Conservation (phyloP, 2,797 vertebrate species). For the Sphenopsis melanotis region DNA sequence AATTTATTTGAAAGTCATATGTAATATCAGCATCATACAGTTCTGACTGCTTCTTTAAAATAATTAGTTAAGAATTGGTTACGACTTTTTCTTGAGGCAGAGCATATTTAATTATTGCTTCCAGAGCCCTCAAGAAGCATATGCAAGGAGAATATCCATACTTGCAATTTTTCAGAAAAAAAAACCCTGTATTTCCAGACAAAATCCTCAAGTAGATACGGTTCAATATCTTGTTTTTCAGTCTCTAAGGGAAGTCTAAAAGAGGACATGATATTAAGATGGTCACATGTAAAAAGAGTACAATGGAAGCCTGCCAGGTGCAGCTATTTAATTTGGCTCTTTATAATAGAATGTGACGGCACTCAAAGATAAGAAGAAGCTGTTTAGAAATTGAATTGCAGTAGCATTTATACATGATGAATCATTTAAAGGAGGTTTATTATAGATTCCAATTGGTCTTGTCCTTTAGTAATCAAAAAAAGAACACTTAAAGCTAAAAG, state of each 20-base stretch:
- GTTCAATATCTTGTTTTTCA: background rate
- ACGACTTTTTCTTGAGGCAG: background rate
- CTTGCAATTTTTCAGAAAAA: background rate
- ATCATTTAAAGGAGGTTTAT: background rate
- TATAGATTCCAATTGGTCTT: background rate
- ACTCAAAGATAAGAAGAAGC: background rate
- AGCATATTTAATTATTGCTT: background rate
- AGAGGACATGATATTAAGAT: background rate
- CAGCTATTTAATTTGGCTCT: background rate
- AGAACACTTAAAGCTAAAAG: background rate
- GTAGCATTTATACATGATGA: background rate
- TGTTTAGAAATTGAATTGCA: slow-evolving; percentile 8
- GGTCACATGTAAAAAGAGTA: background rate
- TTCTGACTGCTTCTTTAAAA: slow-evolving; percentile 4
- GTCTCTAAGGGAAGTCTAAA: background rate
- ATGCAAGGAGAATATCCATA: background rate
- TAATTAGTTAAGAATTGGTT: background rate
- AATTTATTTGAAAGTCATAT: background rate
- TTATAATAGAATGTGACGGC: background rate
- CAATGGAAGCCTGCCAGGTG: background rate
- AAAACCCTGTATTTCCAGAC: background rate
- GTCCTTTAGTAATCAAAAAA: background rate
- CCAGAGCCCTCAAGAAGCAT: background rate
- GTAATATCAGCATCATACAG: background rate
- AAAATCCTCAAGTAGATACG: background rate